Conservation (phyloP, 2,113 vertebrate species). For the Aplodontia rufa region DNA sequence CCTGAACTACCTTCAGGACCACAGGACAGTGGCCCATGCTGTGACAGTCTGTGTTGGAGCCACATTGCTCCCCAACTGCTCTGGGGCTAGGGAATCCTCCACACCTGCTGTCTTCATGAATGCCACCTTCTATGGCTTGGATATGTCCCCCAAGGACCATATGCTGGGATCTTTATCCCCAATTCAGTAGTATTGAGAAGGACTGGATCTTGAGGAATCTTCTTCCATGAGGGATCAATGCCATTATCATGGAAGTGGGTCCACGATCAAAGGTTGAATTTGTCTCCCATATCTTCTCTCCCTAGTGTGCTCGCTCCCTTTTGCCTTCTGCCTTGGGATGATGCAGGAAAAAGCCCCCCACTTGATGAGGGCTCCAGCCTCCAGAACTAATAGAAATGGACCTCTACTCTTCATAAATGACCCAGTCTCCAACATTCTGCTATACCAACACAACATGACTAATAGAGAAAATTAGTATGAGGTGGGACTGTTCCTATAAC, state of each 20-base stretch:
- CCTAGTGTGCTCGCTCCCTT: background rate
- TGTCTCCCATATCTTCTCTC: background rate
- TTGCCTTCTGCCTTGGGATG: background rate
- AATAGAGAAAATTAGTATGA: background rate
- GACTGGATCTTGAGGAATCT: background rate
- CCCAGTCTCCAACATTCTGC: background rate
- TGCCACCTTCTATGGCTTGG: background rate
- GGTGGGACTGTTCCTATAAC: background rate
- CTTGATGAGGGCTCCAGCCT: no score
- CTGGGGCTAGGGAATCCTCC: background rate
- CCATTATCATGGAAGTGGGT: background rate
- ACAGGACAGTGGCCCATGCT: background rate
- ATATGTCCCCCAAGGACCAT: no score
- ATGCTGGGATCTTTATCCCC: background rate
- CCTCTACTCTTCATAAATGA: background rate
- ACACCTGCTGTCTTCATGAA: background rate
- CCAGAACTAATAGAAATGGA: no score
- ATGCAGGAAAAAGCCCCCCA: background rate
- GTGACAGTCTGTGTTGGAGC: background rate
- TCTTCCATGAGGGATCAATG: background rate
- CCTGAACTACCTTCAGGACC: background rate
- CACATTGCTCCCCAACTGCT: background rate
- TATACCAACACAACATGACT: background rate
- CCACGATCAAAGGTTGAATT: background rate
- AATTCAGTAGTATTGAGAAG: no score